Base-by-base conservation (phyloP, 2,888 invertebrate species). In the Myopa testacea region DNA sequence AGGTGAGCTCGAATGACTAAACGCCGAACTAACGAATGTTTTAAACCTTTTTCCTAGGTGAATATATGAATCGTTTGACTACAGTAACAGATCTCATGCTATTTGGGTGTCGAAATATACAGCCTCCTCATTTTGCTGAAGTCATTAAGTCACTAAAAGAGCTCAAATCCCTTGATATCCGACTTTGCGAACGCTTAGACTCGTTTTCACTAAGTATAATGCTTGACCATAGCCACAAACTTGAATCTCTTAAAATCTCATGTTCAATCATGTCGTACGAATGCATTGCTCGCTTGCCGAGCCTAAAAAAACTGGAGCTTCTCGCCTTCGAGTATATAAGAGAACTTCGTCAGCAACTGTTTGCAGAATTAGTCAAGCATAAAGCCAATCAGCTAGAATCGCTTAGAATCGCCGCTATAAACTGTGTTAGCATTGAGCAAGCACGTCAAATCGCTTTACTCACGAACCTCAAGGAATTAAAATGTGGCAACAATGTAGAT, bases 161-260 rank as follows among this genome's bases (percentile, higher is more conserved):
- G n/a, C 60, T 79, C 5, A 62, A 65, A 26, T 26, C 52, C 0
- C 67, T 79, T 4, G 79, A 79, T 60, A 79, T 79, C 52, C 70
- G 73, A 1, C 76, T 74, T 40, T 79, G 77, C 50, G 75, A 73
- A 65, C 77, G 77, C 16, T n/a, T 79, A 16, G 0, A 45, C 7
- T 8, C 45, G 45, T 45, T 1, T 14, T 34, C 75, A 19, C 34
- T 77, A 7, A 16, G 50, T 16, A 16, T 40, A 10, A 70, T 79
- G 78, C 12, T 67, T 4, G 37, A 63, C 10, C 26, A 79, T 19
- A 78, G 75, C 26, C 26, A 38, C n/a, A 37, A 79, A 2, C 19
- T 79, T 12, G 79, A 79, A 72, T 19, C 68, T 12, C 63, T 79
- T 10, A 79, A 79, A 73, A 69, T 79, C 45, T 77, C 77, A 1